phyloP scores from a whole-genome alignment of 2,888 invertebrate species.

The Hydrotaea diabolus region DNA sequence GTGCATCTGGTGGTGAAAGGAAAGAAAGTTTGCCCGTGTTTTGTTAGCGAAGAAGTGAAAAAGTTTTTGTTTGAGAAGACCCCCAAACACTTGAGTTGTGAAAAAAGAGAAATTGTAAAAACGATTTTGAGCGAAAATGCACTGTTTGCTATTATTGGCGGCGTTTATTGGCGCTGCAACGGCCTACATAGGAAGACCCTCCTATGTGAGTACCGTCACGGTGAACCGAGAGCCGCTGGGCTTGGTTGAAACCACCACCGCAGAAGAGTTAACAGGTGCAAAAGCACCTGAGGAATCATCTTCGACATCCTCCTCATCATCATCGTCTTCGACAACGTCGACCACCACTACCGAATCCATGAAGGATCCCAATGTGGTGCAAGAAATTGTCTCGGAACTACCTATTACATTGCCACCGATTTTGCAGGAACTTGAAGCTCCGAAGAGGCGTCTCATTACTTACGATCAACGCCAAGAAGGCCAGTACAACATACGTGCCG shows the following conservation, averaged over 20 bases:
- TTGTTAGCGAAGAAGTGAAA: background rate
- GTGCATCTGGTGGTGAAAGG: conserved; percentile 11
- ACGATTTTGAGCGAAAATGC: conserved; percentile 32
- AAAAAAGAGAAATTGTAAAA: conserved; percentile 46
- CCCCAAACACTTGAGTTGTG: background rate
- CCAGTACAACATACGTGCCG: conserved; percentile 87
- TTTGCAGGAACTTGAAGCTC: conserved; percentile 52
- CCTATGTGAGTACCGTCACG: conserved; percentile 6
- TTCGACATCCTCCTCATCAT: conserved; percentile 19
- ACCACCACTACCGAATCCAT: conserved; percentile 29
- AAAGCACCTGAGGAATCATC: conserved; percentile 34
- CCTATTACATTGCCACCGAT: conserved; percentile 50
- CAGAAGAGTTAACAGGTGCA: conserved; percentile 26
- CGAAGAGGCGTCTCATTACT: conserved; percentile 74
- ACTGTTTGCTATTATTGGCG: conserved; percentile 48
- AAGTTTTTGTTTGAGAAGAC: background rate
- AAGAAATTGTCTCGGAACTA: conserved; percentile 68
- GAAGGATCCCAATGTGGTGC: conserved; percentile 43
- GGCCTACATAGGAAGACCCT: conserved; percentile 31
- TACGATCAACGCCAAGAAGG: conserved; percentile 89
- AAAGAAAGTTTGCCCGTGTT: conserved; percentile 54
- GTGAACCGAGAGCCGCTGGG: background rate
- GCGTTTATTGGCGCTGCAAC: conserved; percentile 52
- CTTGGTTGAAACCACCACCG: conserved; percentile 29
- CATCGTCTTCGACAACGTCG: conserved; percentile 31